Base-by-base conservation (phyloP, 23 tunicate genomes). In the Styela clava region DNA sequence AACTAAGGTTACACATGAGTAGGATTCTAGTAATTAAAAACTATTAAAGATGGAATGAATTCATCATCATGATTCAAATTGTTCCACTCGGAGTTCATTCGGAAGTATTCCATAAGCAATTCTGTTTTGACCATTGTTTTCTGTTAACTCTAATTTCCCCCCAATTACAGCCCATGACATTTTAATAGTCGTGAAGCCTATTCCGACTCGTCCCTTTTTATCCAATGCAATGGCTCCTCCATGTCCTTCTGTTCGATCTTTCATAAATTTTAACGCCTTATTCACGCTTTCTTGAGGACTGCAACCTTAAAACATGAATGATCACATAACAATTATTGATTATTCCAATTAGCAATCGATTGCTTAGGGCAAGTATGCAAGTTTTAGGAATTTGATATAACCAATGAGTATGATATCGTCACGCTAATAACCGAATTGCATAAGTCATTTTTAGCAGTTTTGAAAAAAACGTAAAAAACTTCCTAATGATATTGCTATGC, bases 211-310 rank as follows among this genome's bases (percentile, higher is more conserved):
- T 27, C 91, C 91, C 2, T 63, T 64, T 20, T 35, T 23, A 84
- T 87, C 91, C 0, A 87, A 78, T 0, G 69, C 63, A 24, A 87
- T 87, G 1, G 86, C 86, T 25, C 91, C 91, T 12, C 91, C 91
- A 52, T 78, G 61, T 34, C 91, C 91, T 26, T 51, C 63, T 26
- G 82, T 81, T 22, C 91, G 82, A 20, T 26, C 32, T 71, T 82
- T 74, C 91, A 87, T 87, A 52, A 61, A 68, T 2, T 65, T 44
- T 29, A 87, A 29, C 3, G 91, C 85, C 37, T 82, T 74, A 36
- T 64, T 36, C 31, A 70, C 63, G 18, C 85, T 84, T 25, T 23
- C 27, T 30, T 81, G 79, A 1, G 91, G 91, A 16, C 79, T 31
- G 34, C 34, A 28, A 20, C 89, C 89, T 86, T 62, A 27, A 73